Evolutionary conservation across 1,140 invertebrate genomes (phyloP).

Genomic region (Rhopalosiphum maidis): DNA sequence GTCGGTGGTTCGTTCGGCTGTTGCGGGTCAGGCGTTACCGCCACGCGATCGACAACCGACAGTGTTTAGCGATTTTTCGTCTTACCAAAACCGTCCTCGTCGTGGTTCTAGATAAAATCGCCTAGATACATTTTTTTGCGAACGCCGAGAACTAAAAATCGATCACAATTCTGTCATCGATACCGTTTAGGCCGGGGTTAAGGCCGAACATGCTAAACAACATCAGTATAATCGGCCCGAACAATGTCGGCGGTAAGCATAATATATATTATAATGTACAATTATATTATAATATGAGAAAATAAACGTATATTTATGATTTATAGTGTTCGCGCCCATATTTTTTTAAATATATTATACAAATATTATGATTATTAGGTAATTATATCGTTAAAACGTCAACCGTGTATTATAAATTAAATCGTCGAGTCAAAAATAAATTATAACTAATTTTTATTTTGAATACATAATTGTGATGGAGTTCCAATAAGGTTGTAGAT

Average conservation of each 20-base stretch:
- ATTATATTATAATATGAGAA: neutral
- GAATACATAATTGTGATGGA: too few relatives aligned
- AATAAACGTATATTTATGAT: neutral
- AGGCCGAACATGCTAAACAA: conserved; percentile 62
- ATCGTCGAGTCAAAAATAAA: too few relatives aligned
- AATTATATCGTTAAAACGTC: too few relatives aligned
- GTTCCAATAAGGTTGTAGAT: too few relatives aligned
- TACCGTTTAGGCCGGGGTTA: conserved; percentile 60
- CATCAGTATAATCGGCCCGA: conserved; percentile 61
- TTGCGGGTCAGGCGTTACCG: too few relatives aligned
- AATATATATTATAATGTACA: neutral
- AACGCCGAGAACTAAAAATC: neutral
- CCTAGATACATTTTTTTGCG: neutral
- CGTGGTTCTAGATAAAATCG: neutral
- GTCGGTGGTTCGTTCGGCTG: too few relatives aligned
- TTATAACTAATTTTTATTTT: too few relatives aligned
- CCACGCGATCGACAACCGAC: conserved; percentile 41
- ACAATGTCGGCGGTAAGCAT: conserved; percentile 59
- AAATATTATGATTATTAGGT: too few relatives aligned
- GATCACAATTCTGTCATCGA: conserved; percentile 62
- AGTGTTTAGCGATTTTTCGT: neutral
- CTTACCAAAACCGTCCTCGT: neutral
- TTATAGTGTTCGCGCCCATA: neutral
- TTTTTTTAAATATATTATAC: too few relatives aligned
- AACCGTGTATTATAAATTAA: too few relatives aligned